Evolutionary conservation across 2,888 invertebrate genomes (phyloP), one percentile per base, ranked within the genome.

Genomic region (Anagyrus pseudococci): DNA sequence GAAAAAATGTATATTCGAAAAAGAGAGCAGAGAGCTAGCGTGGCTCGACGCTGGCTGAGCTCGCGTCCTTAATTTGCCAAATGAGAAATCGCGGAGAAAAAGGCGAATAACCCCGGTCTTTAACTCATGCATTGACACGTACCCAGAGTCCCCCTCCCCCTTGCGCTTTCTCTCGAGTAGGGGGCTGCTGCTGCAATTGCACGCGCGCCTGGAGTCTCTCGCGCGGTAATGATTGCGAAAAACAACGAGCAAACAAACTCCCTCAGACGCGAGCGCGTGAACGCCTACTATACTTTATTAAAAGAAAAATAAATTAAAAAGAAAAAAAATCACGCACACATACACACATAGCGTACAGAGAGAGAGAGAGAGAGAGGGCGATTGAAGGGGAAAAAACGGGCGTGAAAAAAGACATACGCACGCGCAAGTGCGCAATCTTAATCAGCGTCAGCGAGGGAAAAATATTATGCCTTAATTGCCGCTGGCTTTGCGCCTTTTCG

Each of bases 391-490:
- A n/a, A n/a, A n/a, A n/a, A n/a, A n/a, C n/a, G n/a, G n/a, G n/a
- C n/a, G n/a, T n/a, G n/a, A n/a, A n/a, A n/a, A n/a, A 15, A 10
- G 4, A 15, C 1, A 40, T 1, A 19, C 26, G 19, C 19, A 25
- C n/a, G 7, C 19, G 23, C 19, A 23, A 33, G 17, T 6, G 33
- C n/a, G 47, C 15, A 59, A 59, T 56, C 52, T 59, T 59, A 59
- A 59, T 56, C 47, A 47, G 19, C 19, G 26, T 8, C 17, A n/a
- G 17, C 25, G 23, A 17, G 25, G 17, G 19, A 15, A 22, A 13
- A 19, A 22, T 13, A 4, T 25, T 13, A 33, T 4, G 23, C 50
- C 43, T 53, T 64, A 64, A 64, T 64, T 64, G 48, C 48, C 53
- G 57, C 43, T 17, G 25, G 19, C 47, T 15, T 23, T 6, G 46